Conservation (phyloP, 2,113 vertebrate genomes). For the Chionomys nivalis region DNA sequence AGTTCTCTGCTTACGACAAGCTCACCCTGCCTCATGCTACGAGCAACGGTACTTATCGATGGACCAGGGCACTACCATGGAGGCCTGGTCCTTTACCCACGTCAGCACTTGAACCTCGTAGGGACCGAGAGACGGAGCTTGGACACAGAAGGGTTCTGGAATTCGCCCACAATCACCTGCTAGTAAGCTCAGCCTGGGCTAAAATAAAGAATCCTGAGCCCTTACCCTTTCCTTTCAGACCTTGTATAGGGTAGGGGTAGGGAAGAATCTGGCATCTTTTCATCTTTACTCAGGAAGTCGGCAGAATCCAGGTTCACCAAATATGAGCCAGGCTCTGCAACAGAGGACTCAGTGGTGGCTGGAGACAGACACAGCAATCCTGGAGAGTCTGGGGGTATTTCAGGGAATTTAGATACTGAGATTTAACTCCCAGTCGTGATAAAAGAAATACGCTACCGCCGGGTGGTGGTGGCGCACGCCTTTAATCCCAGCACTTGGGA, state of each 20-base stretch:
- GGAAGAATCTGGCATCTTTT: neutral
- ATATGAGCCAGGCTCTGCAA: neutral
- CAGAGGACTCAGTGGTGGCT: neutral
- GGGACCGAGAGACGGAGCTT: neutral
- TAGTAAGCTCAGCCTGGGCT: neutral
- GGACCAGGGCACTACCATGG: neutral
- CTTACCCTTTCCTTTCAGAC: neutral
- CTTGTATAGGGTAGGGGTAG: neutral
- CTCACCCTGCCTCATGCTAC: neutral
- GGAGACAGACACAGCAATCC: neutral
- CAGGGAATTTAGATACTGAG: neutral
- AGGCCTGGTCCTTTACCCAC: neutral
- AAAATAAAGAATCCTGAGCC: fast-evolving
- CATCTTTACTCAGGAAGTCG: neutral
- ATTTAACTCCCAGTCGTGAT: neutral
- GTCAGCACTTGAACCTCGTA: neutral
- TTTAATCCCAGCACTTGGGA: too few species aligned
- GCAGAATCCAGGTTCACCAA: neutral
- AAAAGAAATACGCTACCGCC: neutral
- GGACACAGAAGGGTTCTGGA: neutral
- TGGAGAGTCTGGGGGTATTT: neutral
- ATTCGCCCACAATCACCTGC: neutral
- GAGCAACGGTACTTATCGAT: fast-evolving
- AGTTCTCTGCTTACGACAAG: neutral
- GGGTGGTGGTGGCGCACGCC: too few species aligned